These are phyloP conservation scores for Mamestra brassicae DNA, from an alignment of 2,888 invertebrate genomes.

Conservation along the genomic window DNA sequence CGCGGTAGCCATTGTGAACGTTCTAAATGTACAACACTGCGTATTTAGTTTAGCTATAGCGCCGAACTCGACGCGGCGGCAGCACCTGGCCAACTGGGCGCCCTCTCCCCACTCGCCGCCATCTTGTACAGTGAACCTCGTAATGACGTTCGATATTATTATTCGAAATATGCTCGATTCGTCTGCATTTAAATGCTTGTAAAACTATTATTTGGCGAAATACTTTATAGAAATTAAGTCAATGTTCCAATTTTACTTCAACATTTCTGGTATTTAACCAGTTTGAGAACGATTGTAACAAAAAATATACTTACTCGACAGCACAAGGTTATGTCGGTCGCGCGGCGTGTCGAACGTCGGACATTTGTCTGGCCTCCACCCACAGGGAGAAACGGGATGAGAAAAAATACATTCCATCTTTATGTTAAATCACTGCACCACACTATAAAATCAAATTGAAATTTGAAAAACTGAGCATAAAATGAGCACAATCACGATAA, in stretches of 20 bases:
- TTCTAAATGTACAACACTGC: constrained; percentile 91
- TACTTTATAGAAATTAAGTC: constrained; percentile 47
- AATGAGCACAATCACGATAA: constrained; percentile 86
- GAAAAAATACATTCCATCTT: constrained; percentile 83
- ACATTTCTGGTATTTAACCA: constrained; percentile 56
- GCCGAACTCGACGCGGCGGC: constrained; percentile 91
- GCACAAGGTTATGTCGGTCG: constrained; percentile 89
- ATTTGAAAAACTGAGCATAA: constrained; percentile 75
- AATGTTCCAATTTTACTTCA: constrained; percentile 44
- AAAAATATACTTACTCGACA: constrained; percentile 88
- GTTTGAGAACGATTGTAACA: constrained; percentile 71
- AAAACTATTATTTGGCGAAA: constrained; percentile 62
- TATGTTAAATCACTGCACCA: constrained; percentile 79
- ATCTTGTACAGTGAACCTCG: constrained; percentile 88
- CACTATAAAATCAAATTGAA: constrained; percentile 74
- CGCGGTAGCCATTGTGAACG: constrained; percentile 95
- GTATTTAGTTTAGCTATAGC: constrained; percentile 91
- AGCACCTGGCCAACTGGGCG: constrained; percentile 91
- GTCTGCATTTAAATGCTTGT: constrained; percentile 69
- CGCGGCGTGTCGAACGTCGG: constrained; percentile 86
- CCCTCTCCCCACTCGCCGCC: constrained; percentile 91
- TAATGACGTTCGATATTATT: constrained; percentile 90
- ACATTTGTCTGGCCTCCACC: constrained; percentile 89
- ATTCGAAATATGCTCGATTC: constrained; percentile 80
- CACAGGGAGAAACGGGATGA: constrained; percentile 85